A percentile compares a stretch with the other conserved stretches of the same genome.
These are phyloP conservation scores for Microcebus griseorufus DNA, from an alignment of 2,113 vertebrate species.

Conservation along the genomic window DNA sequence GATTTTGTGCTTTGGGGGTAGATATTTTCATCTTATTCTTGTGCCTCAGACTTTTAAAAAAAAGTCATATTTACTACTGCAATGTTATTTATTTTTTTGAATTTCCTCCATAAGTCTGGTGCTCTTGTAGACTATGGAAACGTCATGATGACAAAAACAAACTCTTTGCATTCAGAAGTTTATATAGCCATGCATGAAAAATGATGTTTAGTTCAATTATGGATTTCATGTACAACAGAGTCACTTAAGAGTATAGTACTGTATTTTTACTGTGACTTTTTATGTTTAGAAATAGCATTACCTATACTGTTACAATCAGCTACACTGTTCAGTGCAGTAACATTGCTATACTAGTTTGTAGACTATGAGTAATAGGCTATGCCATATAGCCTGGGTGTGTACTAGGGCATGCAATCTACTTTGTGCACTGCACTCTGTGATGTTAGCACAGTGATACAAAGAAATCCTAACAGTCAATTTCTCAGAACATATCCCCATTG, in stretches of 20 bases:
- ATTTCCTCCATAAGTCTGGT: not conserved
- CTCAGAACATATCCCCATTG: not conserved
- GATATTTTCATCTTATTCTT: not conserved
- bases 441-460: not conserved
- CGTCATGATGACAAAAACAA: not conserved
- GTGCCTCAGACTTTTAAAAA: not conserved
- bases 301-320: not conserved
- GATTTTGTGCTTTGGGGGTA: not conserved
- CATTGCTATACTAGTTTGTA: not conserved
- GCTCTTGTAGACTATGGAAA: not conserved
- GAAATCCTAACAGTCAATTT: not conserved
- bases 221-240: not conserved
- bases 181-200: not conserved
- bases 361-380: not conserved
- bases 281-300: not conserved
- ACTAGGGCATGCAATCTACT: not conserved
- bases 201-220: not conserved
- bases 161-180: not conserved
- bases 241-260: too few species aligned
- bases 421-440: not conserved
- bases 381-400: not conserved
- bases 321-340: not conserved
- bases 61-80: not conserved
- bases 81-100: not conserved
- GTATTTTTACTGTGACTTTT: not conserved